Conservation (phyloP, 1,140 invertebrate species). For the Pectinophora gossypiella region DNA sequence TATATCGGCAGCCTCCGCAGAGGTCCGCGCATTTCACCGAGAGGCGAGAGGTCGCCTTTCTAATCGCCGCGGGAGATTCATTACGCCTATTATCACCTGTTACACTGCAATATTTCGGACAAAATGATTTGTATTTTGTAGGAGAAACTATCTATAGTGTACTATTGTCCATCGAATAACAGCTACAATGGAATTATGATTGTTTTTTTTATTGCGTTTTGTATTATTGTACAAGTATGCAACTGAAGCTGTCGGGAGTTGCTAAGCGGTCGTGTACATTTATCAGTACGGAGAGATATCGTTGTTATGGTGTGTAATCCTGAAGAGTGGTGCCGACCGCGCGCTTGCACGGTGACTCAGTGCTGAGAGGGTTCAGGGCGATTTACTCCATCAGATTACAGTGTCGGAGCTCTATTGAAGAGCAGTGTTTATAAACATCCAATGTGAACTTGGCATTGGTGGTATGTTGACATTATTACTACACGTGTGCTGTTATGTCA, state of each 20-base stretch:
- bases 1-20: background rate
- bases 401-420: background rate
- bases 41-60: background rate
- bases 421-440: background rate
- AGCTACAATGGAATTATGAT: too few species aligned
- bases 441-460: constrained; percentile 1
- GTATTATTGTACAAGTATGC: too few species aligned
- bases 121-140: background rate
- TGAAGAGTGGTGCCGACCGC: too few species aligned
- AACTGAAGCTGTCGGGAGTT: too few species aligned
- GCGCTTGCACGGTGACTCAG: background rate
- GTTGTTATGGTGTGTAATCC: too few species aligned
- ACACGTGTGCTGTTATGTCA: constrained; percentile 1
- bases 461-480: constrained; percentile 3
- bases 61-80: background rate
- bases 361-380: background rate
- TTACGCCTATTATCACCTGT: background rate
- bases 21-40: background rate
- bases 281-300: too few species aligned
- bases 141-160: too few species aligned
- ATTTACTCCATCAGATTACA: background rate
- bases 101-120: constrained; percentile 1
- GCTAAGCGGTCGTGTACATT: too few species aligned
- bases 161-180: too few species aligned
- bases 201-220: too few species aligned